phyloP scores from a whole-genome alignment of 2,888 invertebrate species.

The Protophormia terraenovae region DNA sequence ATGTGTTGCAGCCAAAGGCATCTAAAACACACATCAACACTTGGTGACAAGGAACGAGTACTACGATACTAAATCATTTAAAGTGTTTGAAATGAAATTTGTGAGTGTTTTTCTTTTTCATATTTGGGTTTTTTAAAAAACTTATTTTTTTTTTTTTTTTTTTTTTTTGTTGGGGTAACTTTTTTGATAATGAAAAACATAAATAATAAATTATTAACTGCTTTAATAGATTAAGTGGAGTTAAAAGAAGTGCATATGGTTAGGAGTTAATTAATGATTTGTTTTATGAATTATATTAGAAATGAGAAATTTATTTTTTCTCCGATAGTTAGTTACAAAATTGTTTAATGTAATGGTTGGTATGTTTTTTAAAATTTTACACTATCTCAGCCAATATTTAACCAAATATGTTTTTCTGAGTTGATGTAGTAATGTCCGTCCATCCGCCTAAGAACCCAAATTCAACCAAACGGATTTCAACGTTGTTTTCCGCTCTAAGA shows the following conservation, averaged over 20 bases:
- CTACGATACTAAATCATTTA: conserved; percentile 63
- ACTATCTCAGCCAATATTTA: too few species aligned
- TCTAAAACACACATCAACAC: conserved; percentile 60
- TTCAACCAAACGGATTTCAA: too few species aligned
- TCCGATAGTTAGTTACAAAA: too few species aligned
- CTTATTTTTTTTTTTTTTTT: neutral
- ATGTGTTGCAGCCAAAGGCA: conserved; percentile 34
- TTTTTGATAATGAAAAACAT: conserved; percentile 64
- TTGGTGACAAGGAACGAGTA: conserved; percentile 55
- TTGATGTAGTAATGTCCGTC: too few species aligned
- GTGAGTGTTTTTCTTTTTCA: neutral
- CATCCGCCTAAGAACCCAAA: too few species aligned
- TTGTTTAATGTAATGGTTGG: too few species aligned
- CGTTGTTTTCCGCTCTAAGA: too few species aligned
- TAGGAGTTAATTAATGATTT: too few species aligned
- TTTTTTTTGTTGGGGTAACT: neutral
- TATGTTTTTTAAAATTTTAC: too few species aligned
- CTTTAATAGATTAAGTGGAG: conserved; percentile 14
- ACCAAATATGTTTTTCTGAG: too few species aligned
- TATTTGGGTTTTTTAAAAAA: neutral
- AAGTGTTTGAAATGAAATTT: conserved; percentile 45
- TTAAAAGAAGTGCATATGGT: neutral
- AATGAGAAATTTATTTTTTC: too few species aligned
- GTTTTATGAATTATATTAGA: too few species aligned
- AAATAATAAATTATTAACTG: conserved; percentile 53